Base-by-base conservation (phyloP, 2,888 invertebrate genomes). In the Caradrina clavipalpis region DNA sequence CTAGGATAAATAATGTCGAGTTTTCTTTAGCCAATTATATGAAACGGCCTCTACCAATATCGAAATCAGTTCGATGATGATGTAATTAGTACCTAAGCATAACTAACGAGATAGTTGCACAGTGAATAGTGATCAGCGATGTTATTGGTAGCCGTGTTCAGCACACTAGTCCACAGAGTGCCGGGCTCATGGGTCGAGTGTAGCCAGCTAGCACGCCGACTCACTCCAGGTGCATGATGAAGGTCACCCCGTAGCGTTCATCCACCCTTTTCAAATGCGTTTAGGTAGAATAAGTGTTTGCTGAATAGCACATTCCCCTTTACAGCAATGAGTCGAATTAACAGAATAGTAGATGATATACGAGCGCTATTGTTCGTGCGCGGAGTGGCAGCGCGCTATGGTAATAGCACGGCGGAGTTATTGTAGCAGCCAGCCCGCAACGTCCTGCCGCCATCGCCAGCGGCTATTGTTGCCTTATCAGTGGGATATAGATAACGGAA, bases 381-480 rank as follows among this genome's bases (percentile, higher is more conserved):
- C 50, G 35, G 35, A 19, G 51, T 15, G 49, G 59, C 76, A 31
- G 61, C 13, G 19, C 45, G 31, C 42, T 26, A 15, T 68, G 54
- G 10, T 45, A 21, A 35, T 56, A 47, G 57, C 57, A 22, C 59
- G 50, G 59, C 45, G 53, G 17, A 45, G 59, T 47, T 39, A 49
- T 31, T 56, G 50, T 55, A 47, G 59, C n/a, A 42, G 56, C 35
- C 49, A 57, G 26, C 47, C n/a, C 49, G 66, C 66, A 10, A 58
- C 74, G 58, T 54, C 55, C 58, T 35, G 58, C 19, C 22, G 19
- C 22, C 17, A 2, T 17, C 22, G 6, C 11, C 45, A 42, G 21
- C 39, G 22, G 45, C 76, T 50, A 59, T 53, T 69, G 61, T 70
- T 65, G 17, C 56, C 64, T 56, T 80, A 56, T 70, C 77, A 66